Evolutionary conservation across 2,888 invertebrate species (phyloP).

Genomic region (Halocaridina rubra): DNA sequence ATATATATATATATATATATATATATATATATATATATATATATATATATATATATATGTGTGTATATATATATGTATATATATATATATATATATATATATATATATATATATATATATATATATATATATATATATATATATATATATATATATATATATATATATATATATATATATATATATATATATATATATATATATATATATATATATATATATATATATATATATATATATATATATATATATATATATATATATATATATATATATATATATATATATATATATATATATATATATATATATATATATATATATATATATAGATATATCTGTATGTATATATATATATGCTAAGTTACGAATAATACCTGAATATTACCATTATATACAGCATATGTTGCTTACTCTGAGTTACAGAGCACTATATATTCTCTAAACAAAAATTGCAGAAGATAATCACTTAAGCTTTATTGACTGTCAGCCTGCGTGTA

Average conservation of each 20-base stretch:
- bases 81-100: background rate
- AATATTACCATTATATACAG: too few relatives aligned
- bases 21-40: conserved; percentile 4
- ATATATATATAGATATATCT: background rate
- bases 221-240: conserved; percentile 25
- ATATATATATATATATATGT: background rate
- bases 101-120: background rate
- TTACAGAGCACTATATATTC: too few relatives aligned
- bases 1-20: background rate
- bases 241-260: background rate
- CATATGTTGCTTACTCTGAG: too few relatives aligned
- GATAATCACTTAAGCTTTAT: too few relatives aligned
- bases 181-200: conserved; percentile 12
- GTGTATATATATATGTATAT: conserved; percentile 6
- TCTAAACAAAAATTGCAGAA: too few relatives aligned
- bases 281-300: background rate
- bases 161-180: conserved; percentile 7
- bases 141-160: background rate
- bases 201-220: conserved; percentile 10
- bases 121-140: background rate
- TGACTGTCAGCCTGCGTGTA: too few relatives aligned
- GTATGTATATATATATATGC: background rate
- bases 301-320: conserved; percentile 7
- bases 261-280: background rate
- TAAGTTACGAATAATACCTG: too few relatives aligned